Conservation (phyloP, 2,113 vertebrate species). For the Syngnathus floridae region DNA sequence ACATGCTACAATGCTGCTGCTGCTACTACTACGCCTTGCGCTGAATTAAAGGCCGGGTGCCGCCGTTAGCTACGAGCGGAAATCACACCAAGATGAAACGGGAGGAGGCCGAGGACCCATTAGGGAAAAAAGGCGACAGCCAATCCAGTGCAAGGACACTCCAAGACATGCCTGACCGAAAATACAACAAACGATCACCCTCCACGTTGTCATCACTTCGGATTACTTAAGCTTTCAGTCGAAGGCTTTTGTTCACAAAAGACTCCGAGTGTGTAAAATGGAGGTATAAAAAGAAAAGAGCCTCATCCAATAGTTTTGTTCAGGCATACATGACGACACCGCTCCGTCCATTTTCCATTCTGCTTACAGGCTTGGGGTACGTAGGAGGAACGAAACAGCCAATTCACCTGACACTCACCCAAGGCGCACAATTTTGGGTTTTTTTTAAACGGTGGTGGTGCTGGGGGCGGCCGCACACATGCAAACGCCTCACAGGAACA, state of each 20-base stretch:
- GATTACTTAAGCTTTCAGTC: not conserved
- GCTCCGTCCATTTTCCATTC: not conserved
- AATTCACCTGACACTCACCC: too few species aligned
- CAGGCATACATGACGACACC: not conserved
- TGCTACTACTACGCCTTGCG: not conserved
- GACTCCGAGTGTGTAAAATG: too few species aligned
- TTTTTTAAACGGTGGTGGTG: too few species aligned
- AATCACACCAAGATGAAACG: not conserved
- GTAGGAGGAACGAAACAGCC: too few species aligned
- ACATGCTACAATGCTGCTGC: not conserved
- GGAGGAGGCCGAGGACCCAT: conserved; percentile 7
- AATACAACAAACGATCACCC: conserved; percentile 20
- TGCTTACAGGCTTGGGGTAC: too few species aligned
- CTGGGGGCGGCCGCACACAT: not conserved
- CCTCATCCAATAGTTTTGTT: not conserved
- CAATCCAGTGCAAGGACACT: conserved; percentile 37
- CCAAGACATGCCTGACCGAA: conserved; percentile 54
- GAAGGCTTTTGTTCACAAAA: not conserved
- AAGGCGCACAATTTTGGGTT: too few species aligned
- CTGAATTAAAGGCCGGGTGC: not conserved
- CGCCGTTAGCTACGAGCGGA: not conserved
- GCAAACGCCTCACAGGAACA: not conserved
- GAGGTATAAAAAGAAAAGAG: too few species aligned
- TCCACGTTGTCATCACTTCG: not conserved
- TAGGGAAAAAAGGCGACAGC: conserved; percentile 6